phyloP scores from a whole-genome alignment of 92 coral and sea anemone genomes.

The Palythoa caribaeorum region DNA sequence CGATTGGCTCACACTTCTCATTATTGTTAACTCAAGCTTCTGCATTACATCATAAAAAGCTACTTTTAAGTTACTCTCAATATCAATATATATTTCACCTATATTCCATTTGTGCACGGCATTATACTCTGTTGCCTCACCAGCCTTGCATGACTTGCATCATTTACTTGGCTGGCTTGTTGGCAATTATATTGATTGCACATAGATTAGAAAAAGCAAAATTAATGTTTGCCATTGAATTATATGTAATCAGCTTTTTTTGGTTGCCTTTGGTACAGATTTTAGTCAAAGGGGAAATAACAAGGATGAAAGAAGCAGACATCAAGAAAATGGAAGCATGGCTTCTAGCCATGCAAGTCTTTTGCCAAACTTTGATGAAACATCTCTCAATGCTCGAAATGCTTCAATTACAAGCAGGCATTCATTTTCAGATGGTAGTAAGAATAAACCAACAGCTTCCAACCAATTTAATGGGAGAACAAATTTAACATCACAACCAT shows the following conservation, averaged over 20 bases:
- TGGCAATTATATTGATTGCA: neutral
- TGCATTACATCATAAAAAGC: no score
- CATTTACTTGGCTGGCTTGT: neutral
- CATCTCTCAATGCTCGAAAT: conserved; percentile 73
- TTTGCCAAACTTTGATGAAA: conserved; percentile 79
- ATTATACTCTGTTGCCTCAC: no score
- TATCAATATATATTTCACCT: no score
- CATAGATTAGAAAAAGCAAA: no score
- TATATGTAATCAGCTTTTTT: no score
- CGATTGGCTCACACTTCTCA: no score
- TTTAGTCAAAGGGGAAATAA: neutral
- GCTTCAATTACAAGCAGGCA: conserved; percentile 38
- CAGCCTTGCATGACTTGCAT: no score
- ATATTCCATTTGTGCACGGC: no score
- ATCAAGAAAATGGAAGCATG: conserved; percentile 66
- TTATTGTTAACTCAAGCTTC: no score
- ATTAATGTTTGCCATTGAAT: neutral
- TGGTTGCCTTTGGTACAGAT: conserved; percentile 6
- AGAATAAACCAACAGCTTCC: neutral
- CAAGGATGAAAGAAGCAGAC: conserved; percentile 18
- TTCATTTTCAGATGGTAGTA: neutral
- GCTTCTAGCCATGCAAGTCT: conserved; percentile 82
- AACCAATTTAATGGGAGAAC: neutral
- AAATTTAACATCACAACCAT: neutral
- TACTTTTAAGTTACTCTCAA: no score